These are phyloP conservation scores for Mormyrus hasselquistii DNA, from an alignment of 2,797 vertebrate genomes.

Conservation along the genomic window DNA sequence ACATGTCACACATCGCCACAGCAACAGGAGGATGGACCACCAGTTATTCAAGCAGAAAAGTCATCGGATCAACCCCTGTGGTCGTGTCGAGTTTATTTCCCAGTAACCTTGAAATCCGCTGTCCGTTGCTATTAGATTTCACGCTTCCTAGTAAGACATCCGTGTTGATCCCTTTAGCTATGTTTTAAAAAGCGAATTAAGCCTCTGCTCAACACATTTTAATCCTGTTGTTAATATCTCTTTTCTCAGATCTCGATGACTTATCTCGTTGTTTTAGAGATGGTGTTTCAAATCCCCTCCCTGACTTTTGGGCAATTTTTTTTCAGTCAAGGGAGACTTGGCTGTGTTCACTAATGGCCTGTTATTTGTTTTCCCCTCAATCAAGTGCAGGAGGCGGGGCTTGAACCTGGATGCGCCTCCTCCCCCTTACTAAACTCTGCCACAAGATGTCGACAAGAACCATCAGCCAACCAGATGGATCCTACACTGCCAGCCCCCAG, in stretches of 20 bases:
- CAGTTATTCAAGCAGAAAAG: background rate
- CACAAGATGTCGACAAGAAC: background rate
- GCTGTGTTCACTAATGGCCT: background rate
- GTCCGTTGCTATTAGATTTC: background rate
- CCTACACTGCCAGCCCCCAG: background rate
- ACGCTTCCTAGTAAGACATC: background rate
- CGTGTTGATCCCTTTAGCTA: background rate
- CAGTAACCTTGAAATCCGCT: background rate
- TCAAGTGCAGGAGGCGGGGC: background rate
- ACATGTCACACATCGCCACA: conserved; percentile 14
- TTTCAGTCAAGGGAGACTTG: background rate
- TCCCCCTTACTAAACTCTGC: background rate
- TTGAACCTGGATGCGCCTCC: background rate
- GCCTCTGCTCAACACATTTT: conserved; percentile 2
- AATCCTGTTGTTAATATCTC: conserved; percentile 6
- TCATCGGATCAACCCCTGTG: background rate
- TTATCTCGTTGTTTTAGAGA: background rate
- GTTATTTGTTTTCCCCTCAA: background rate
- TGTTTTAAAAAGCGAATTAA: conserved; percentile 4
- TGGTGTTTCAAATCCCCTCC: background rate
- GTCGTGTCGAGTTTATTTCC: background rate
- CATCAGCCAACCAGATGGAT: background rate
- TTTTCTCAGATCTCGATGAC: background rate
- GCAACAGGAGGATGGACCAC: conserved; percentile 17
- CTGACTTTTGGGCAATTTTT: background rate